Percentiles rank a stretch among this genome's conserved stretches.
These are phyloP conservation scores for Enoplosus armatus DNA, from an alignment of 2,797 vertebrate genomes.

Conservation along the genomic window DNA sequence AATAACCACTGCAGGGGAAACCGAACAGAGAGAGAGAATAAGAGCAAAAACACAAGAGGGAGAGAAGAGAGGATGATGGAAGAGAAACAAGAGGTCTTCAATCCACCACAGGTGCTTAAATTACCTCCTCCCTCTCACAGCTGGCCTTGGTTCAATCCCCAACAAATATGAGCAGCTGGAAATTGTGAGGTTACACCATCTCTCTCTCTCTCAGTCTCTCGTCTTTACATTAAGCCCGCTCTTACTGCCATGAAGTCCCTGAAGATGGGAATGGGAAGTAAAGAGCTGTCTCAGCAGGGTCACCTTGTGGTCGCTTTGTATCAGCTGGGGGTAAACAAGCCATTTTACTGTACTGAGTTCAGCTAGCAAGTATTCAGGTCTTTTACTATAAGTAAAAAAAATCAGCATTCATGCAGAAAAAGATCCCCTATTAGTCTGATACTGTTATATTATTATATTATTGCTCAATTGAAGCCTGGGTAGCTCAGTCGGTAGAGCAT, in stretches of 20 bases:
- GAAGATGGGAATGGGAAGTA: conserved; percentile 31
- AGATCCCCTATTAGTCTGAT: background rate
- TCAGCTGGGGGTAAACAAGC: conserved; percentile 52
- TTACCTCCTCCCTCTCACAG: conserved; percentile 63
- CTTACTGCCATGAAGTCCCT: conserved; percentile 32
- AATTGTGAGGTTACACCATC: conserved; percentile 39
- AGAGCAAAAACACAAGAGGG: conserved; percentile 32
- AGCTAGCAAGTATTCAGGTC: background rate
- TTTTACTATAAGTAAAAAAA: background rate
- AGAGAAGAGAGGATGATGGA: conserved; percentile 51
- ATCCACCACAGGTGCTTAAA: conserved; percentile 71
- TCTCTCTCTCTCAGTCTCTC: conserved; percentile 25
- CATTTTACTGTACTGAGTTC: background rate
- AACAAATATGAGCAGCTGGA: conserved; percentile 69
- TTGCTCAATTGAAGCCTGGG: too few relatives aligned
- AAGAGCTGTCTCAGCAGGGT: conserved; percentile 55
- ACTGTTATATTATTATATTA: too few relatives aligned
- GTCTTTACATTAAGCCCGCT: conserved; percentile 49
- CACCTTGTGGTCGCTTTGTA: conserved; percentile 47
- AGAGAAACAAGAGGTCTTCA: conserved; percentile 63
- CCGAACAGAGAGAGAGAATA: background rate
- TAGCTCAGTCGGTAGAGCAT: conserved; percentile 94
- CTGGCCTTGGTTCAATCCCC: conserved; percentile 63
- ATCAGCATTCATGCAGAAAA: background rate
- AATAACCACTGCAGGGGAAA: conserved; percentile 43